Evolutionary conservation across 2,888 invertebrate species (phyloP).

Genomic region (Chelonus formosanus): DNA sequence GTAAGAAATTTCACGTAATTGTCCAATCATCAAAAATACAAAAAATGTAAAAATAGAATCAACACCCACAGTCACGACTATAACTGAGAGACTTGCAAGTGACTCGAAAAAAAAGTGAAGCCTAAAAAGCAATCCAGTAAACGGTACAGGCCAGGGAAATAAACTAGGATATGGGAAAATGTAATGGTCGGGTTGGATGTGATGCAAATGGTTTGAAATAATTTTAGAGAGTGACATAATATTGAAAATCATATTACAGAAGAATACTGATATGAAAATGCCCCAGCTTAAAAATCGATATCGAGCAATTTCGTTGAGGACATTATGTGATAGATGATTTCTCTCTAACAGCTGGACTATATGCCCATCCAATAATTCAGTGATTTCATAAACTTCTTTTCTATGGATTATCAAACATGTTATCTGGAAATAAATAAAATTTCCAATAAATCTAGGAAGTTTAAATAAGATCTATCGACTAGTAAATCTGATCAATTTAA

Average conservation of each 20-base stretch:
- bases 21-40: constrained; percentile 46
- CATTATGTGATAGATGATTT: background rate
- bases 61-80: constrained; percentile 37
- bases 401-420: background rate
- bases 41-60: constrained; percentile 48
- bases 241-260: background rate
- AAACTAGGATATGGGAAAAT: constrained; percentile 34
- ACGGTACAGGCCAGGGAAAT: constrained; percentile 42
- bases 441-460: background rate
- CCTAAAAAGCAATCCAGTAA: constrained; percentile 36
- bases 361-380: background rate
- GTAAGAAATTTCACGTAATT: constrained; percentile 41
- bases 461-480: background rate
- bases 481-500: too few species aligned
- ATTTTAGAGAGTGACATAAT: background rate
- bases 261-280: too few species aligned
- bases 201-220: background rate
- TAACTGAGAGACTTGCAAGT: constrained; percentile 14
- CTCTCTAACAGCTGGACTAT: background rate
- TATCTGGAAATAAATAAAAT: background rate
- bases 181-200: constrained; percentile 16
- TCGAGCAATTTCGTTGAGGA: background rate
- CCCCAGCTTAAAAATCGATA: too few species aligned
- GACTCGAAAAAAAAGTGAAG: constrained; percentile 40
- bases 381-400: background rate